A percentile compares a stretch with the other conserved stretches of the same genome.
Evolutionary conservation across 2,797 vertebrate species (phyloP).

Genomic region (Crocidura indochinensis): DNA sequence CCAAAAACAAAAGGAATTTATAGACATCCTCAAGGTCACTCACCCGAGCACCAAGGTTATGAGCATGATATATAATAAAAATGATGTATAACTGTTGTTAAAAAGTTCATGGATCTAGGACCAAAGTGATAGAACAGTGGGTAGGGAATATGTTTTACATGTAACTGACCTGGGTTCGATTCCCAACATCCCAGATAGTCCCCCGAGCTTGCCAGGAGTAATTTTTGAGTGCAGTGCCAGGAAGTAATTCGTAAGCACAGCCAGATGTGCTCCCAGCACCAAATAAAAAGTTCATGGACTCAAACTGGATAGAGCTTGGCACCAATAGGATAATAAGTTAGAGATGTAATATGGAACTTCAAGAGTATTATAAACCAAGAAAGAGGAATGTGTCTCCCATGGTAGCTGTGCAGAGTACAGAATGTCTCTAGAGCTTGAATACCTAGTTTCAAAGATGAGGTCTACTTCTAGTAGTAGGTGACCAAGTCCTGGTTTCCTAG

Average conservation of each 20-base stretch:
- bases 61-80: not conserved
- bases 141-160: no score
- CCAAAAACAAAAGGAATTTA: not conserved
- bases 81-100: not conserved
- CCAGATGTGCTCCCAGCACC: no score
- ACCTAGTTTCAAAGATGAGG: not conserved
- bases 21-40: not conserved
- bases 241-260: no score
- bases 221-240: no score
- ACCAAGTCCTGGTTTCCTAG: not conserved
- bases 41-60: not conserved
- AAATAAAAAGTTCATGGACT: not conserved
- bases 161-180: no score
- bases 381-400: not conserved
- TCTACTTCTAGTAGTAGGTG: not conserved
- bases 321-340: not conserved
- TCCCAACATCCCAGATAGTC: no score
- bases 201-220: no score
- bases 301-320: not conserved
- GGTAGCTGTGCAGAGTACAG: not conserved
- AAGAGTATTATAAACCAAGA: not conserved
- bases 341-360: constrained; percentile 9
- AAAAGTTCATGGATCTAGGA: not conserved
- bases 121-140: no score
- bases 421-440: not conserved